phyloP scores from a whole-genome alignment of 2,888 invertebrate genomes.

The Polyommatus iphigenia region DNA sequence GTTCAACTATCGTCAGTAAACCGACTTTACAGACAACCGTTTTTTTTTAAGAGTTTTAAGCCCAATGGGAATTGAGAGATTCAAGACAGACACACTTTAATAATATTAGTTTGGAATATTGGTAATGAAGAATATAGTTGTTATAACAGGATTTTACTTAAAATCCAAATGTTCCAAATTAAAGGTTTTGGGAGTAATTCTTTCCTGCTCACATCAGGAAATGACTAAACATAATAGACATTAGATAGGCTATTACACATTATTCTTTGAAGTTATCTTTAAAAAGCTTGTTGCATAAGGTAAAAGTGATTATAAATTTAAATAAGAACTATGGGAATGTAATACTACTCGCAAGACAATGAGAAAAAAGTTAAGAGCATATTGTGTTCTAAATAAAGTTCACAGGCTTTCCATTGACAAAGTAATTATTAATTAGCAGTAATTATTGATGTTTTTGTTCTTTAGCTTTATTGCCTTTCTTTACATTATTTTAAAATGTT shows the following conservation, averaged over 20 bases:
- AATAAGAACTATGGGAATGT: slow-evolving; percentile 21
- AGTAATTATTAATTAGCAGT: background rate
- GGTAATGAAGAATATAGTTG: no score
- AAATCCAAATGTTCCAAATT: background rate
- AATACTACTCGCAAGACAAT: background rate
- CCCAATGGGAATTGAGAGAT: no score
- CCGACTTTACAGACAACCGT: no score
- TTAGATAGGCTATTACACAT: background rate
- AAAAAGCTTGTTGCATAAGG: slow-evolving; percentile 25
- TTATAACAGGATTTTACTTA: background rate
- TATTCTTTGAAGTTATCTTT: slow-evolving; percentile 2
- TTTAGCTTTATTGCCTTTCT: background rate
- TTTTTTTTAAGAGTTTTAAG: no score
- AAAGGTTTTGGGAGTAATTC: background rate
- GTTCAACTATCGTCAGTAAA: no score
- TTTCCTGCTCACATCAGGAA: background rate
- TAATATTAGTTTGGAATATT: no score
- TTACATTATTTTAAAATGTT: background rate
- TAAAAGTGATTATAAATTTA: slow-evolving; percentile 30
- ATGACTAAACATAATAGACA: slow-evolving; percentile 4
- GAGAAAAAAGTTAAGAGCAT: slow-evolving; percentile 26
- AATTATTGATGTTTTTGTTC: background rate
- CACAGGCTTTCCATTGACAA: slow-evolving; percentile 28
- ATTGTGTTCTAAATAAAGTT: slow-evolving; percentile 31
- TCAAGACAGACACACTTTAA: no score